Percentiles rank a stretch among this genome's conserved stretches.
These are phyloP conservation scores for Tryphoninae sp. DNA, from an alignment of 2,888 invertebrate species.

Conservation along the genomic window DNA sequence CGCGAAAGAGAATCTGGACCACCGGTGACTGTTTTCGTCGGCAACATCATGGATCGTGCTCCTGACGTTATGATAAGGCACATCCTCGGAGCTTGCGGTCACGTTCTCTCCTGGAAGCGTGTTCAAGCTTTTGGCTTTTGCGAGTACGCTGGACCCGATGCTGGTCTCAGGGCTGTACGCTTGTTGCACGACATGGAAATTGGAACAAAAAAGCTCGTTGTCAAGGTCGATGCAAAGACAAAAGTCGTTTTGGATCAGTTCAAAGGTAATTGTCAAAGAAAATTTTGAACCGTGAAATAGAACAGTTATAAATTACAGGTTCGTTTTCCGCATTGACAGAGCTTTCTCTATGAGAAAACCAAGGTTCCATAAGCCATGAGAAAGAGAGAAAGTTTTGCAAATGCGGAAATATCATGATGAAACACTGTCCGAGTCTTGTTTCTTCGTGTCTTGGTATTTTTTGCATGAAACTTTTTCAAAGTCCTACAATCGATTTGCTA, in stretches of 20 bases:
- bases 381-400: too few relatives aligned
- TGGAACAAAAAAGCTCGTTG: slow-evolving; percentile 96
- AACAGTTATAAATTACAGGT: too few relatives aligned
- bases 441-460: slow-evolving; percentile 22
- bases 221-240: slow-evolving; percentile 98
- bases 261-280: slow-evolving; percentile 84
- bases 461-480: background rate
- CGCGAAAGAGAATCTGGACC: slow-evolving; percentile 85
- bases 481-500: background rate
- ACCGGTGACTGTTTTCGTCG: slow-evolving; percentile 98
- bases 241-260: slow-evolving; percentile 96
- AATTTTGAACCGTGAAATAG: too few relatives aligned
- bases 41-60: slow-evolving; percentile 97
- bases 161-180: slow-evolving; percentile 96
- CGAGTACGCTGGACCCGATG: slow-evolving; percentile 97
- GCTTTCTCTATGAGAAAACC: too few relatives aligned
- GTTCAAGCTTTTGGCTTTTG: slow-evolving; percentile 99
- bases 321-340: too few relatives aligned
- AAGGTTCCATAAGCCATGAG: too few relatives aligned
- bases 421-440: too few relatives aligned
- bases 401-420: too few relatives aligned
- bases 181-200: slow-evolving; percentile 96
- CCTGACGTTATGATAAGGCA: slow-evolving; percentile 97
- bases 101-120: slow-evolving; percentile 97
- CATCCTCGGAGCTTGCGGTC: slow-evolving; percentile 95